Evolutionary conservation across 1,140 invertebrate species (phyloP).

Genomic region (Coptotermes formosanus): DNA sequence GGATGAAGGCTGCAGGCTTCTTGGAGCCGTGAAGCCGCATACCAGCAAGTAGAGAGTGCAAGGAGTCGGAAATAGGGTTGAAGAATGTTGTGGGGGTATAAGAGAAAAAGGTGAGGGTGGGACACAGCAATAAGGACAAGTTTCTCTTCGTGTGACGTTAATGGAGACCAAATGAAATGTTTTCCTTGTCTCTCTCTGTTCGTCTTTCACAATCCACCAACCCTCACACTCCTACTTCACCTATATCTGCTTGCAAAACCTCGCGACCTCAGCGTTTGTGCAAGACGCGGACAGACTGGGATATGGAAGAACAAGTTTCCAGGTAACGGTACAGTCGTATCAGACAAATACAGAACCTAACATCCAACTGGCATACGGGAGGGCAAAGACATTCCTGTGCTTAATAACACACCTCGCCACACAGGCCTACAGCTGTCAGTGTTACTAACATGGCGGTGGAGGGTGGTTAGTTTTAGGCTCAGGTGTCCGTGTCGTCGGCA

Average conservation of each 20-base stretch:
- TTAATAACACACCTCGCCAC: no score
- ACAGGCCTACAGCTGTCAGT: no score
- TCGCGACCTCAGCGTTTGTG: not conserved
- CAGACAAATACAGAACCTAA: not conserved
- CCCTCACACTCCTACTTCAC: not conserved
- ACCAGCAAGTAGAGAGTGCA: not conserved
- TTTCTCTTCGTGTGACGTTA: not conserved
- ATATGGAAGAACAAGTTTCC: not conserved
- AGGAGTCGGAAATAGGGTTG: not conserved
- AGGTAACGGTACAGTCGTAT: not conserved
- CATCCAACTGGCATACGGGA: no score
- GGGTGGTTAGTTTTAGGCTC: no score
- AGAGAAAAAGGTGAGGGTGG: not conserved
- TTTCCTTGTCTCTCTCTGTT: not conserved
- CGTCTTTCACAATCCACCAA: not conserved
- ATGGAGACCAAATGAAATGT: constrained; percentile 16
- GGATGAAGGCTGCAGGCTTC: not conserved
- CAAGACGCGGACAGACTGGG: not conserved
- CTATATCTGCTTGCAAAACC: not conserved
- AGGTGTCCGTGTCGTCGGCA: no score
- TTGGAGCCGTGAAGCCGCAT: not conserved
- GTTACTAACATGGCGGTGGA: no score
- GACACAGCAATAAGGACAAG: not conserved
- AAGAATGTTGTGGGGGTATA: not conserved
- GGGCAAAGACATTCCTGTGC: no score